Conservation (phyloP, 2,113 vertebrate species). For the Oxyura jamaicensis region DNA sequence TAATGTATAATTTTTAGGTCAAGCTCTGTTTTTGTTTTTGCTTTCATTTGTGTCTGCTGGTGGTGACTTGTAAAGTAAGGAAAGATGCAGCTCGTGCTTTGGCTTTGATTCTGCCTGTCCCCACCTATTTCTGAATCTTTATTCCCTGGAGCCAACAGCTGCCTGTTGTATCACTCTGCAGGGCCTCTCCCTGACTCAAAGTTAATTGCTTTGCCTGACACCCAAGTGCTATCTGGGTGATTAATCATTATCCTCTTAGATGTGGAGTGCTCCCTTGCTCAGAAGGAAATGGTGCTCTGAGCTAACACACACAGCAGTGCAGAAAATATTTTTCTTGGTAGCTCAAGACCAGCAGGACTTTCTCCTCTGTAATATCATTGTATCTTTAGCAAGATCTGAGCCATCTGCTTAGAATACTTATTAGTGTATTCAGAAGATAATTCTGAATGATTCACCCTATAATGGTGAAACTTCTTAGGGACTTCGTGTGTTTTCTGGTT, state of each 20-base stretch:
- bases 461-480: neutral
- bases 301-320: neutral
- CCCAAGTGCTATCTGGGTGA: neutral
- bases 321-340: neutral
- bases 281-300: neutral
- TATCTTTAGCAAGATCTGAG: neutral
- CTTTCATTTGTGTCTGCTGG: neutral
- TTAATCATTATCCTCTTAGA: conserved; percentile 40
- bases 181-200: neutral
- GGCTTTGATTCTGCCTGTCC: conserved; percentile 1
- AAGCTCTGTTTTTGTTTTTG: neutral
- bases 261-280: conserved; percentile 10
- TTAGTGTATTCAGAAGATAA: neutral
- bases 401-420: neutral
- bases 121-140: neutral
- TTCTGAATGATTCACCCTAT: neutral
- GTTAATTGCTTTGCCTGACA: conserved; percentile 36
- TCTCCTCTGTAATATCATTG: neutral
- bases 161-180: neutral
- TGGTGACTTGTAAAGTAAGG: neutral
- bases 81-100: neutral
- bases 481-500: neutral
- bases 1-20: neutral
- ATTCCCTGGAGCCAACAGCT: neutral
- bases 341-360: neutral